Percentiles rank a stretch among this genome's conserved stretches.
Evolutionary conservation across 2,888 invertebrate genomes (phyloP).

Genomic region (Ichneumon xanthorius): DNA sequence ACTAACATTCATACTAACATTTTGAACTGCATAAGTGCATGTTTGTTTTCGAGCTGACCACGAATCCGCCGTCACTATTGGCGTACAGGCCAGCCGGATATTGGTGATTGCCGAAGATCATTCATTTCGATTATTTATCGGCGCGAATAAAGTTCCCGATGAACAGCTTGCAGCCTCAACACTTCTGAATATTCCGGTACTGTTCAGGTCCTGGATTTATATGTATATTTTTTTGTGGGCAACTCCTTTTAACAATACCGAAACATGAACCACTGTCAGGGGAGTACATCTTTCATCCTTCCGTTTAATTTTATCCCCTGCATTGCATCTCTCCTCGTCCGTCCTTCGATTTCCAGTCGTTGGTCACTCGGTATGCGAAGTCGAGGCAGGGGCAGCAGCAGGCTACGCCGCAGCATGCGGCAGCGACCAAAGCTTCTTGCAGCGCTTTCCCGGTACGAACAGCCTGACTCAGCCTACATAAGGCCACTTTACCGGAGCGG

Average conservation of each 20-base stretch:
- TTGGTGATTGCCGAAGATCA: no score
- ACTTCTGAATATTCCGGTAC: neutral
- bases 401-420: slow-evolving; percentile 46
- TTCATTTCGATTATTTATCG: neutral
- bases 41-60: no score
- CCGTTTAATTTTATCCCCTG: slow-evolving; percentile 9
- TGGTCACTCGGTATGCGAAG: slow-evolving; percentile 57
- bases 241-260: neutral
- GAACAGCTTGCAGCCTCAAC: neutral
- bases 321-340: neutral
- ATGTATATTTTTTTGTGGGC: neutral
- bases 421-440: slow-evolving; percentile 74
- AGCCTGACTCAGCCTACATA: slow-evolving; percentile 80
- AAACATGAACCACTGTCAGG: neutral
- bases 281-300: slow-evolving; percentile 10
- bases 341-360: slow-evolving; percentile 57
- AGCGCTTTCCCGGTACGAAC: slow-evolving; percentile 77
- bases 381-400: slow-evolving; percentile 26
- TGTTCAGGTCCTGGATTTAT: neutral
- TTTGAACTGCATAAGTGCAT: no score
- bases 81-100: no score
- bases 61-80: no score
- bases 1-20: no score
- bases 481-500: slow-evolving; percentile 76
- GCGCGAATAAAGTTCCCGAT: neutral